phyloP scores from a whole-genome alignment of 1,140 invertebrate species.

The Drosophila watanabei region DNA sequence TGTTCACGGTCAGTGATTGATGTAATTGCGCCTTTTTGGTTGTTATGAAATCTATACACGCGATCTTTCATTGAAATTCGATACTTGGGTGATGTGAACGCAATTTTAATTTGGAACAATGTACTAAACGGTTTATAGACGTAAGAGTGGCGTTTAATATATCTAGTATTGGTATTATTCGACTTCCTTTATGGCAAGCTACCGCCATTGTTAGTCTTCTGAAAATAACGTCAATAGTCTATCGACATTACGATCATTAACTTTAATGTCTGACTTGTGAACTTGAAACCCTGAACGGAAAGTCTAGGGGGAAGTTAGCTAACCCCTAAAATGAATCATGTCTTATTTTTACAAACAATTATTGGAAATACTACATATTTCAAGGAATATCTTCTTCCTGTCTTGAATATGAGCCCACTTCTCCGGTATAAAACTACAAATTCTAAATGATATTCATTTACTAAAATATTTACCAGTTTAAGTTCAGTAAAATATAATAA shows the following conservation, averaged over 20 bases:
- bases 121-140: conserved; percentile 32
- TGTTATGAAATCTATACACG: conserved; percentile 62
- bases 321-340: neutral
- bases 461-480: neutral
- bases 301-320: no score
- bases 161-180: conserved; percentile 8
- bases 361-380: neutral
- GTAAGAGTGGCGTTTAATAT: neutral
- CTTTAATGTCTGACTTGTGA: neutral
- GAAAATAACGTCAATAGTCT: conserved; percentile 2
- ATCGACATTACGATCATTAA: neutral
- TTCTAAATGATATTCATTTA: neutral
- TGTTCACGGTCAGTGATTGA: conserved; percentile 75
- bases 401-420: neutral
- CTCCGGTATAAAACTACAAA: neutral
- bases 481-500: neutral
- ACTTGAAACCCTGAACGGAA: neutral
- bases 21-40: conserved; percentile 56
- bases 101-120: conserved; percentile 55
- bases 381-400: neutral
- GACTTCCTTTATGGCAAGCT: neutral
- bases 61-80: conserved; percentile 70
- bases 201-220: neutral
- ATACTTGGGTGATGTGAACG: conserved; percentile 49
- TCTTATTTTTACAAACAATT: neutral